Conservation (phyloP, 2,888 invertebrate genomes). For the Mythimna loreyi region DNA sequence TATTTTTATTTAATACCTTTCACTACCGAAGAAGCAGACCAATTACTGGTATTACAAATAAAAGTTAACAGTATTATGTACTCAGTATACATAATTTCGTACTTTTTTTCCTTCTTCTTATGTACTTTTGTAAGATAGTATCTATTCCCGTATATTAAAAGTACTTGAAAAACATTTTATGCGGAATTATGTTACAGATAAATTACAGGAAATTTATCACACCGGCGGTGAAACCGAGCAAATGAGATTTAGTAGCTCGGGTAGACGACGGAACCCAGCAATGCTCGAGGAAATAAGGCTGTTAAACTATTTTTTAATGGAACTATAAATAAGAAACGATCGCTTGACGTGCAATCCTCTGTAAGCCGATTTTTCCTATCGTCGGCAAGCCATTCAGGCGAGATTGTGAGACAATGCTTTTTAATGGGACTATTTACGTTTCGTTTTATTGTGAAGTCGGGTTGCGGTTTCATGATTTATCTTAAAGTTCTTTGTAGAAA, state of each 20-base stretch:
- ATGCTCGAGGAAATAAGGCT: slow-evolving; percentile 47
- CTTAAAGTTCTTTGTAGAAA: slow-evolving; percentile 9
- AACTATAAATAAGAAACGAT: slow-evolving; percentile 61
- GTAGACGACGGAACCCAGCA: slow-evolving; percentile 42
- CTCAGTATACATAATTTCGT: not conserved
- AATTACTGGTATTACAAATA: not conserved
- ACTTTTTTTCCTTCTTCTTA: not conserved
- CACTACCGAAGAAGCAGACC: not conserved
- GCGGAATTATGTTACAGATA: slow-evolving; percentile 56
- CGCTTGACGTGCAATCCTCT: slow-evolving; percentile 43
- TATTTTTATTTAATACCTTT: slow-evolving; percentile 17
- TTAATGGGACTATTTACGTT: slow-evolving; percentile 55
- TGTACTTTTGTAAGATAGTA: slow-evolving; percentile 5
- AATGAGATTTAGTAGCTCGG: slow-evolving; percentile 61
- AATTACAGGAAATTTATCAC: slow-evolving; percentile 62
- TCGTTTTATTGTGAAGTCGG: slow-evolving; percentile 33
- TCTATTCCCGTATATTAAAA: slow-evolving; percentile 27
- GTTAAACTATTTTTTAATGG: slow-evolving; percentile 66
- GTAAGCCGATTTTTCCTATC: slow-evolving; percentile 58
- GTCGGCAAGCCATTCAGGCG: slow-evolving; percentile 29
- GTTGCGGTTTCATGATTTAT: slow-evolving; percentile 27
- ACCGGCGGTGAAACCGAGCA: slow-evolving; percentile 59
- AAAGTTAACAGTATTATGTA: not conserved
- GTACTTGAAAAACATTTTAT: slow-evolving; percentile 41
- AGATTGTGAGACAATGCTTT: slow-evolving; percentile 53